Base-by-base conservation (phyloP, 1,140 invertebrate genomes). In the Galendromus occidentalis region DNA sequence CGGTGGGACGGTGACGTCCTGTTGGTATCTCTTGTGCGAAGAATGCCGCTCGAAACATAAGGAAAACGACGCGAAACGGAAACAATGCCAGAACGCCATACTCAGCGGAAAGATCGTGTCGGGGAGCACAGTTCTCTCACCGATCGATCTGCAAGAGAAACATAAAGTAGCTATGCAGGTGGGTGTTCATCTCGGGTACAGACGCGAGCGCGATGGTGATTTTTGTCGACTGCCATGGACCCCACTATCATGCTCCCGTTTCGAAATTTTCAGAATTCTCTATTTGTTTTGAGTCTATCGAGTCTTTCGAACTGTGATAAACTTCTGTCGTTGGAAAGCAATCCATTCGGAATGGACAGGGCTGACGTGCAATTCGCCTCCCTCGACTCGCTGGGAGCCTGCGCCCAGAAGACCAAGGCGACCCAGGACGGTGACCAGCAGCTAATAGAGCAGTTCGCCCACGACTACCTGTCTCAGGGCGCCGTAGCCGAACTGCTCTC, bases 21-120 rank as follows among this genome's bases (percentile, higher is more conserved):
- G 86, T 41, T 95, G 89, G 89, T 96, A 95, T 75, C 79, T 94
- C 0, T 83, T 91, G 68, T 96, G 91, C 76, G 87, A 91, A 71
- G 79, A 79, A 25, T 95, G 91, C 73, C 82, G 91, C 4, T 86
- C 90, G 30, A 87, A 86, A 70, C 87, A 88, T 71, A 73, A 87
- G 45, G 25, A 73, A 72, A 66, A 68, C 66, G 63, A 72, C 71
- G 66, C 72, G 70, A 66, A 74, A 73, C 65, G 74, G 75, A 70
- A 76, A 75, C 64, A 75, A 74, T 68, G 63, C 65, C 12, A 71
- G 70, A 65, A 74, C 73, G 66, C 69, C 73, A 70, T 44, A 75
- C 73, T 64, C 65, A 71, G 25, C 45, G 69, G 68, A 66, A 73
- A 68, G 25, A 47, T 22, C 66, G 39, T 51, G 47, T 45, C 69